A percentile compares a stretch with the other conserved stretches of the same genome.
These are phyloP conservation scores for Sinohyriopsis cumingii DNA, from an alignment of 2,888 invertebrate species.

Conservation along the genomic window DNA sequence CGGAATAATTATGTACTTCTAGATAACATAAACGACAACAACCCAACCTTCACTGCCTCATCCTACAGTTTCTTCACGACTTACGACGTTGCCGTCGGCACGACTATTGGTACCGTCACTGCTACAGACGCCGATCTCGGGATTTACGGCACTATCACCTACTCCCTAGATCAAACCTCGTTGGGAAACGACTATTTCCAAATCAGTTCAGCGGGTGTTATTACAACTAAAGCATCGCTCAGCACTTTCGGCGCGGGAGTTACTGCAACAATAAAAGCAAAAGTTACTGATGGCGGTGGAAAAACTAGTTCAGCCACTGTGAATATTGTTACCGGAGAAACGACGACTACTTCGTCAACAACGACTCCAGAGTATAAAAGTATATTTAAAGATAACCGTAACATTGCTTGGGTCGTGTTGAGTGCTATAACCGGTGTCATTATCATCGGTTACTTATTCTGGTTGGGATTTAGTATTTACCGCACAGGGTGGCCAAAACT, in stretches of 20 bases:
- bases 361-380: too few species aligned
- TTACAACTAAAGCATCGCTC: conserved; percentile 19
- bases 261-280: too few species aligned
- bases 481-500: too few species aligned
- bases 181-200: conserved; percentile 21
- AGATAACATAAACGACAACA: conserved; percentile 33
- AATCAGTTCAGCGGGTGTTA: conserved; percentile 18
- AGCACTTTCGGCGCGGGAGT: neutral
- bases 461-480: too few species aligned
- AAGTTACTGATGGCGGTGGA: too few species aligned
- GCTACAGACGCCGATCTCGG: conserved; percentile 35
- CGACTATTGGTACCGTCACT: conserved; percentile 18
- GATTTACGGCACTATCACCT: conserved; percentile 15
- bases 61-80: conserved; percentile 20
- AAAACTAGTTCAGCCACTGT: too few species aligned
- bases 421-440: too few species aligned
- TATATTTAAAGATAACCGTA: too few species aligned
- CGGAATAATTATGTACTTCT: neutral
- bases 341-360: too few species aligned
- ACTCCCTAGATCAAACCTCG: conserved; percentile 23
- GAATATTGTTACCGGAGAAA: too few species aligned
- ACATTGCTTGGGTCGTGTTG: too few species aligned
- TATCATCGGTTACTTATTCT: too few species aligned
- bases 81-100: conserved; percentile 27
- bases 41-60: conserved; percentile 39